These are phyloP conservation scores for Cydia fagiglandana DNA, from an alignment of 1,140 invertebrate genomes.

Conservation along the genomic window DNA sequence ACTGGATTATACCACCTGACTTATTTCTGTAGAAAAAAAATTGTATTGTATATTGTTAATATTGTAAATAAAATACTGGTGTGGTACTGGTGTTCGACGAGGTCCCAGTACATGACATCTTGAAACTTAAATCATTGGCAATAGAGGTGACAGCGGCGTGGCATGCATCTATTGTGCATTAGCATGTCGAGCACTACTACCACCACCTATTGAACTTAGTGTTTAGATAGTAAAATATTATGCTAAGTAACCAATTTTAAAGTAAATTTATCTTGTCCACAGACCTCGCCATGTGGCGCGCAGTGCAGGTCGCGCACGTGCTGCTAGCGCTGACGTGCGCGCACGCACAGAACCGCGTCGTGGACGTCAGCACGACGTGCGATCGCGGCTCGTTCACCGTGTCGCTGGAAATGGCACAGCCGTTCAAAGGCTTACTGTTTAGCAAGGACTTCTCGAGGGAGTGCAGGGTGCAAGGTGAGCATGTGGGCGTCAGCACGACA, in stretches of 20 bases:
- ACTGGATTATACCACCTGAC: no score
- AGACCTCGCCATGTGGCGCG: slow-evolving; percentile 61
- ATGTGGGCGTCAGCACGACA: slow-evolving; percentile 61
- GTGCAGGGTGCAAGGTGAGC: slow-evolving; percentile 80
- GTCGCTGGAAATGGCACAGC: slow-evolving; percentile 79
- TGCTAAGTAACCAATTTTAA: neutral
- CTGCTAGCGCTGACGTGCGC: slow-evolving; percentile 39
- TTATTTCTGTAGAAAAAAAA: no score
- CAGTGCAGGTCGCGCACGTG: slow-evolving; percentile 50
- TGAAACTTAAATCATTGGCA: no score
- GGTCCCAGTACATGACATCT: no score
- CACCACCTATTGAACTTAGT: no score
- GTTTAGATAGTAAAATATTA: no score
- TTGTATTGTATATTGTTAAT: no score
- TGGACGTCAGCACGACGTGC: slow-evolving; percentile 78
- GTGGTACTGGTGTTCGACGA: no score
- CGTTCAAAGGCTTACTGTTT: slow-evolving; percentile 85
- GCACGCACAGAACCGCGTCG: slow-evolving; percentile 59
- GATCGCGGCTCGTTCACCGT: slow-evolving; percentile 80
- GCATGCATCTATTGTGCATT: no score
- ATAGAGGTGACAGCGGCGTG: no score
- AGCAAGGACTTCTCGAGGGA: slow-evolving; percentile 85
- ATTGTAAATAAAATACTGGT: no score
- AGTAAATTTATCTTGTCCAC: slow-evolving; percentile 20
- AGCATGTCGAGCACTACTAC: no score